These are phyloP conservation scores for Eospalax fontanierii DNA, from an alignment of 2,797 vertebrate genomes.

Conservation along the genomic window DNA sequence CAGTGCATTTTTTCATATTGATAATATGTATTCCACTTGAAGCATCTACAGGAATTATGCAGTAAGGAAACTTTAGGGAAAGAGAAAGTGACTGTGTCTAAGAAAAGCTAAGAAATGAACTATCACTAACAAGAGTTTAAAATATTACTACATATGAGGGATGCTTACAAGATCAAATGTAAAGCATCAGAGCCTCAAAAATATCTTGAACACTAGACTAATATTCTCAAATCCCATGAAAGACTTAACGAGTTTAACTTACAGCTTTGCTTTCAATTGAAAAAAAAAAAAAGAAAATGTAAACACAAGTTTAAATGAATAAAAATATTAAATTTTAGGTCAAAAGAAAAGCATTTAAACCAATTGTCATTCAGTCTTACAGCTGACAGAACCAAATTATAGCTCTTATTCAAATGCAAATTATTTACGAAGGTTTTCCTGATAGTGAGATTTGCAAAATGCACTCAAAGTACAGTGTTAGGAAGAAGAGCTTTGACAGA, in stretches of 20 bases:
- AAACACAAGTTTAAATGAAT: constrained; percentile 47
- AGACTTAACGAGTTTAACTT: background rate
- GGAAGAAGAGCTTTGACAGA: constrained; percentile 7
- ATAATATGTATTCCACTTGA: constrained; percentile 2
- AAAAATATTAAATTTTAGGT: background rate
- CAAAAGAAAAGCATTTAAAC: constrained; percentile 10
- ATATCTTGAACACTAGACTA: background rate
- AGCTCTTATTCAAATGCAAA: background rate
- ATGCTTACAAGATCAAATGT: constrained; percentile 23
- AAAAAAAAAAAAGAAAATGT: constrained; percentile 12
- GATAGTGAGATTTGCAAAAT: constrained; percentile 13
- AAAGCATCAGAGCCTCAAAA: constrained; percentile 20
- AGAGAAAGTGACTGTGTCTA: background rate
- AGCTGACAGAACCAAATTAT: constrained; percentile 33
- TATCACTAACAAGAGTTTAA: constrained; percentile 23
- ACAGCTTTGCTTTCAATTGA: background rate
- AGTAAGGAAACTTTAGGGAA: constrained; percentile 8
- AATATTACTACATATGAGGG: constrained; percentile 34
- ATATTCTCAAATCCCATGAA: constrained; percentile 15
- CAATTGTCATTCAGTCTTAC: background rate
- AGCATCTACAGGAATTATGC: background rate
- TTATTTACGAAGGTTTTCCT: constrained; percentile 40
- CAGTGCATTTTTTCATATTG: constrained; percentile 17
- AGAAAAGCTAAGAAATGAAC: background rate
- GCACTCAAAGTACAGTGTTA: background rate